Base-by-base conservation (phyloP, 2,888 invertebrate species). In the Chesias legatella region DNA sequence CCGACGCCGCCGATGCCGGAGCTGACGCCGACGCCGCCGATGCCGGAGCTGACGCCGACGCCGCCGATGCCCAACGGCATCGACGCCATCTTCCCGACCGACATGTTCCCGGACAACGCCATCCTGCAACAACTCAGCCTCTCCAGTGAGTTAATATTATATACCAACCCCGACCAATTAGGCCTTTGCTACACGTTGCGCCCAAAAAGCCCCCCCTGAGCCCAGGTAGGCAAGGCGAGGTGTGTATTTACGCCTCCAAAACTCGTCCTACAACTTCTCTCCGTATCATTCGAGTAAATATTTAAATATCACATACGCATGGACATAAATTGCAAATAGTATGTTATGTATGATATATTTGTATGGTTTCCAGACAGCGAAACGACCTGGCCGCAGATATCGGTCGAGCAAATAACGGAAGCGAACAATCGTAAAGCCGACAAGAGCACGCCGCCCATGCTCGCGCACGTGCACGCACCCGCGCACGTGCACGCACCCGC, bases 351-450 rank as follows among this genome's bases (percentile, higher is more conserved):
- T 17, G 6, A 22, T 22, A 6, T 5, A 22, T 6, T 5, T 22
- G 6, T 30, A 6, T 17, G 7, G 24, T 33, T 55, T 51, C 0
- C 68, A 84, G 84, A 62, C 35, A 76, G 69, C 50, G 85, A 86
- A 34, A 79, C 79, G 0, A 58, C 70, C 0, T 89, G 88, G 88
- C 88, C 89, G 0, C 78, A 78, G 52, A 88, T 89, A 35, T 81
- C 88, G 0, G 59, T 88, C 9, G 84, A 78, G 0, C 85, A 86
- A 49, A 79, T 88, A 31, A 73, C 78, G 0, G 85, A 85, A 27
- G 84, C 85, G 11, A 76, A 82, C 49, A 82, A 81, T 37, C 69
- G 86, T 32, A 84, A 83, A 45, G 78, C 76, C 54, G 83, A 82
- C 52, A 79, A 81, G 48, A 73, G 13, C 13, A 5, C 13, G 3